phyloP scores from a whole-genome alignment of 1,140 invertebrate species.

The Achroia grisella region DNA sequence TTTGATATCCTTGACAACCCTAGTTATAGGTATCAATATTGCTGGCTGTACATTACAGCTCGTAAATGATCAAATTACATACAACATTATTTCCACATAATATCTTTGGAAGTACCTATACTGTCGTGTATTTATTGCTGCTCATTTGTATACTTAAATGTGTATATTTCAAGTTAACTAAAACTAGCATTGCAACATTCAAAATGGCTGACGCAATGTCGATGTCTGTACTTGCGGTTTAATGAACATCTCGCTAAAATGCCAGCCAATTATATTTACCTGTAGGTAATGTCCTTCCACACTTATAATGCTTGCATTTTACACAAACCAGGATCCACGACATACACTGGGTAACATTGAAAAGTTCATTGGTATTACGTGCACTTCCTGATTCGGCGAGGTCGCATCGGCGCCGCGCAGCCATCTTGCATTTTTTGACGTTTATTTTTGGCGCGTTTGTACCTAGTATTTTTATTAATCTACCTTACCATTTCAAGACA shows the following conservation, averaged over 20 bases:
- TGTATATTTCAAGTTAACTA: background rate
- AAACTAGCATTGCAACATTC: conserved; percentile 11
- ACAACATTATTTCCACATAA: too few relatives aligned
- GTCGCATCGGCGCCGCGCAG: conserved; percentile 36
- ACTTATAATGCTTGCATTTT: conserved; percentile 30
- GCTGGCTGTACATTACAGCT: too few relatives aligned
- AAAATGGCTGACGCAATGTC: conserved; percentile 22
- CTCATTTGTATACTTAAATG: too few relatives aligned
- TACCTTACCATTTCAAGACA: too few relatives aligned
- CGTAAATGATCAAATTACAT: too few relatives aligned
- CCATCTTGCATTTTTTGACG: conserved; percentile 68
- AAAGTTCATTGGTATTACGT: conserved; percentile 69
- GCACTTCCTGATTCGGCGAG: conserved; percentile 62
- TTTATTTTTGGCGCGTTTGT: conserved; percentile 68
- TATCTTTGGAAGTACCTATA: too few relatives aligned
- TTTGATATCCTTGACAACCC: too few relatives aligned
- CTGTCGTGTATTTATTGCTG: too few relatives aligned
- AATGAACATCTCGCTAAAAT: conserved; percentile 39
- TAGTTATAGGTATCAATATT: too few relatives aligned
- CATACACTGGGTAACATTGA: conserved; percentile 58
- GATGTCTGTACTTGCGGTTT: conserved; percentile 14
- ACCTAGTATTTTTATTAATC: too few relatives aligned
- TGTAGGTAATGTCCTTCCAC: conserved; percentile 1
- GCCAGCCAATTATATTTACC: conserved; percentile 33
- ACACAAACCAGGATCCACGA: conserved; percentile 42